Base-by-base conservation (phyloP, 2,888 invertebrate species). In the Drymonia ruficornis region DNA sequence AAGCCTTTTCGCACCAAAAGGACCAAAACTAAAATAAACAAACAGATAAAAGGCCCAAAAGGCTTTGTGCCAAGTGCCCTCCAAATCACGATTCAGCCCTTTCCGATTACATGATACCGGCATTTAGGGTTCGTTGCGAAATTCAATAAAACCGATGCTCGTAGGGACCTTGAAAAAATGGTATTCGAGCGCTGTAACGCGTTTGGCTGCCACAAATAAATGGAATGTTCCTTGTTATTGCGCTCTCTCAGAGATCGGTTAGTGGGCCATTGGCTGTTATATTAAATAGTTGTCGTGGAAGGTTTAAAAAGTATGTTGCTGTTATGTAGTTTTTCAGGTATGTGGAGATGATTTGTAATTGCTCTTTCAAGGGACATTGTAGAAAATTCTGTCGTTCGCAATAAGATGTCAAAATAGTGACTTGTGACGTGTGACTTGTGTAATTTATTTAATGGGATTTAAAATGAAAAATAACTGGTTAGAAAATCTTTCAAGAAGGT, bases 31-130 rank as follows among this genome's bases (percentile, higher is more conserved):
- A 65, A 66, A 62, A 69, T 67, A 69, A 69, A 67, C 67, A 65
- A 67, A 65, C 58, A 62, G 67, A 67, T 65, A 67, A 69, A 69
- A 67, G 40, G 58, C 52, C 55, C 59, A 62, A 63, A 63, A 62
- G 64, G 59, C 61, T 61, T 61, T 60, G 61, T 60, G 65, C 62
- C 57, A 62, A 69, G 63, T 65, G 69, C 64, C 61, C 61, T 60
- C 66, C 56, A 60, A 64, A 69, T 68, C 66, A 68, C 71, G 61
- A 67, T 63, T 67, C 67, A 61, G 63, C 60, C 61, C 66, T 66
- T 63, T 55, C 52, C 65, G 66, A 71, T 71, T 67, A 73, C 70
- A 64, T 63, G 67, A 64, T 61, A 65, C 69, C 60, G 40, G 40
- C 50, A 18, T 43, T 50, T 31, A 18, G 66, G 68, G 59, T 64